Evolutionary conservation across 2,113 vertebrate species (phyloP).

Genomic region (Heteronetta atricapilla): DNA sequence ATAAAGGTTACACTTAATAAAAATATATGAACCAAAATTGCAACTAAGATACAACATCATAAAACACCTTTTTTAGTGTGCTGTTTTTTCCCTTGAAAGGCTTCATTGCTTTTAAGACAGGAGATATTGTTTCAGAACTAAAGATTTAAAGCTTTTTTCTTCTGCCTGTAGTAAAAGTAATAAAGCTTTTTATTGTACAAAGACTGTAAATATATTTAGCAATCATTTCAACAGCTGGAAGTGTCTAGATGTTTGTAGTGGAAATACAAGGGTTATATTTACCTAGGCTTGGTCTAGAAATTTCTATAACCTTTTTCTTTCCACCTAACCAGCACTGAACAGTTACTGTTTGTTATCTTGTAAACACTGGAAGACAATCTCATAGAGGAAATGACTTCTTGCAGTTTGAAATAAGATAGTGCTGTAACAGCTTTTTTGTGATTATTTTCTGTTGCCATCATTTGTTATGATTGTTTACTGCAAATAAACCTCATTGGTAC

Average conservation of each 20-base stretch:
- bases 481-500: background rate
- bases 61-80: slow-evolving; percentile 60
- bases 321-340: background rate
- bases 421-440: background rate
- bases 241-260: slow-evolving; percentile 53
- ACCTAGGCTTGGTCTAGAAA: slow-evolving; percentile 41
- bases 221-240: slow-evolving; percentile 74
- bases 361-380: slow-evolving; percentile 32
- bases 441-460: background rate
- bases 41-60: slow-evolving; percentile 63
- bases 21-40: slow-evolving; percentile 77
- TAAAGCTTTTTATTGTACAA: slow-evolving; percentile 77
- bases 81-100: slow-evolving; percentile 58
- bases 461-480: background rate
- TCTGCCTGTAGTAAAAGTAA: slow-evolving; percentile 72
- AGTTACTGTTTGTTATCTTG: slow-evolving; percentile 31
- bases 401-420: background rate
- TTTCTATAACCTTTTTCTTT: slow-evolving; percentile 31
- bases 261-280: slow-evolving; percentile 66
- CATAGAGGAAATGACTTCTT: background rate
- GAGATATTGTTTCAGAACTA: slow-evolving; percentile 72
- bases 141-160: slow-evolving; percentile 77
- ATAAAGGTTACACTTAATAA: slow-evolving; percentile 74
- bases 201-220: slow-evolving; percentile 77
- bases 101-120: slow-evolving; percentile 76